A percentile compares a stretch with the other conserved stretches of the same genome.
Conservation (phyloP, 2,797 vertebrate species). For the Nasua narica region DNA sequence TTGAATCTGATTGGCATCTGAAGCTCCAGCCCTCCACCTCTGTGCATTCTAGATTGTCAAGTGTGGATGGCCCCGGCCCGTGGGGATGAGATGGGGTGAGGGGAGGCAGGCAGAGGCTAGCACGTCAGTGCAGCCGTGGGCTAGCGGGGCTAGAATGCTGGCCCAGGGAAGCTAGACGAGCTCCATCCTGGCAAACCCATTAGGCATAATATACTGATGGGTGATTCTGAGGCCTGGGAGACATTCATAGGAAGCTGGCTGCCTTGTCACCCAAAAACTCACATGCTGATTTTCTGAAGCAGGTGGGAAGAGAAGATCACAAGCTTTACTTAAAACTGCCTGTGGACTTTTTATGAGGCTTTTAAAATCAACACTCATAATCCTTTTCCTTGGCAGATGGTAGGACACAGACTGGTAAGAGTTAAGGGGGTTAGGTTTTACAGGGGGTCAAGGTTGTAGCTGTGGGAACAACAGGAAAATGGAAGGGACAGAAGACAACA, state of each 20-base stretch:
- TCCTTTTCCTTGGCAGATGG: not conserved
- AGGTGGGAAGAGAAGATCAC: not conserved
- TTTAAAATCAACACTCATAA: not conserved
- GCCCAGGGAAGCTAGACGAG: not conserved
- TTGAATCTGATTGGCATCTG: not conserved
- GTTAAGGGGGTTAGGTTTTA: not conserved
- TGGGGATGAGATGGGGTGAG: not conserved
- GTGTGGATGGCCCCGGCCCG: not conserved
- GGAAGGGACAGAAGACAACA: not conserved
- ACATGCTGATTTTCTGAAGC: not conserved
- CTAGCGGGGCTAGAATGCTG: not conserved
- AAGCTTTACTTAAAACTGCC: not conserved
- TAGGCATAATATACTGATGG: not conserved
- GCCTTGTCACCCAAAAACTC: not conserved
- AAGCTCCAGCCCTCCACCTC: not conserved
- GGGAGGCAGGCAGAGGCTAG: not conserved
- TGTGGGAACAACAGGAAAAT: not conserved
- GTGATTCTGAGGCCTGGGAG: not conserved
- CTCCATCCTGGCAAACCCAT: not conserved
- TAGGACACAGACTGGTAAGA: not conserved
- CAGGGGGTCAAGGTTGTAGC: not conserved
- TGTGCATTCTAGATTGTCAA: not conserved
- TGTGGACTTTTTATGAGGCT: not conserved
- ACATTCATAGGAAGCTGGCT: not conserved
- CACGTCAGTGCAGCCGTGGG: too few relatives aligned